Percentiles rank a stretch among this genome's conserved stretches.
These are phyloP conservation scores for Notocelia uddmanniana DNA, from an alignment of 2,888 invertebrate species.

Conservation along the genomic window DNA sequence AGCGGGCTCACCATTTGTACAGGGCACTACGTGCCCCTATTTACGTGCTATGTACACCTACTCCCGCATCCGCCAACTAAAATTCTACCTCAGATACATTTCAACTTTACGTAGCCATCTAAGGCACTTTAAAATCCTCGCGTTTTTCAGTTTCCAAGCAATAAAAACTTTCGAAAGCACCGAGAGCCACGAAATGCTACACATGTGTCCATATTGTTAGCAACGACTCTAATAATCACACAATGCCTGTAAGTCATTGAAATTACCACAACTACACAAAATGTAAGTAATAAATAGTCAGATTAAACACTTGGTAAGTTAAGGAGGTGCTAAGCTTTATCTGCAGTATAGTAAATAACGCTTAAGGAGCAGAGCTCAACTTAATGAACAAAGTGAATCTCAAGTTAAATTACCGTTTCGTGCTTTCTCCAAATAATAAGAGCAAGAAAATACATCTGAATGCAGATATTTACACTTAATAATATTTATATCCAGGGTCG, in stretches of 20 bases:
- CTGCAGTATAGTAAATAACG: conserved; percentile 41
- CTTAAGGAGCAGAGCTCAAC: conserved; percentile 33
- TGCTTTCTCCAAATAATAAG: conserved; percentile 6
- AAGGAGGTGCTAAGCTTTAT: conserved; percentile 43
- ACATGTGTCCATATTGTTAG: not conserved
- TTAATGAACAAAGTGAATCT: conserved; percentile 34
- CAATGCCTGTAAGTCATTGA: not conserved
- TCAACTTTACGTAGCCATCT: conserved; percentile 29
- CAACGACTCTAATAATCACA: not conserved
- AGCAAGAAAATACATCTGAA: conserved; percentile 18
- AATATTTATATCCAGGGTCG: conserved; percentile 1
- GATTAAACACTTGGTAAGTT: conserved; percentile 35
- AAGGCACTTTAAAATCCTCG: conserved; percentile 13
- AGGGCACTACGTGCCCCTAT: conserved; percentile 47
- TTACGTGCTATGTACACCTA: conserved; percentile 44
- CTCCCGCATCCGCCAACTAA: conserved; percentile 52
- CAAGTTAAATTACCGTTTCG: conserved; percentile 26
- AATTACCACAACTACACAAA: conserved; percentile 13
- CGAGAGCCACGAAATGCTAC: not conserved
- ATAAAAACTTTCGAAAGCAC: not conserved
- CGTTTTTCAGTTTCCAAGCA: not conserved
- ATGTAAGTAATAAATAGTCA: conserved; percentile 30
- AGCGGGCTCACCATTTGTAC: conserved; percentile 51
- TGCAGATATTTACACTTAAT: conserved; percentile 24
- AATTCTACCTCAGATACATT: conserved; percentile 56